Evolutionary conservation across 2,888 invertebrate species (phyloP).

Genomic region (Callosobruchus maculatus): DNA sequence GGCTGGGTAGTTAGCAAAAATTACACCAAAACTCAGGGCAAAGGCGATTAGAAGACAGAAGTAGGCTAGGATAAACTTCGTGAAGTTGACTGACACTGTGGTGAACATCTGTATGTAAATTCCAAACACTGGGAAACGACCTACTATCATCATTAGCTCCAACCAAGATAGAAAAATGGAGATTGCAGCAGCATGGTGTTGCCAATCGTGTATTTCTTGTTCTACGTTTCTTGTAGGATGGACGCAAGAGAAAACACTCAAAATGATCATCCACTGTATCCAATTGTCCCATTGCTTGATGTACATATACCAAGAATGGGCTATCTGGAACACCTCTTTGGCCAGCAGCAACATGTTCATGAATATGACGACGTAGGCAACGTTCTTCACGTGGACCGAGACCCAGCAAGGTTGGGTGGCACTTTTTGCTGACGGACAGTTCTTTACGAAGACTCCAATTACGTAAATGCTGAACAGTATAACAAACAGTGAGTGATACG

Average conservation of each 20-base stretch:
- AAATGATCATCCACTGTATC: conserved; percentile 74
- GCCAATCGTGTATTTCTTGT: conserved; percentile 57
- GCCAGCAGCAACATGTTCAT: conserved; percentile 62
- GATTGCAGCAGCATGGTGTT: conserved; percentile 75
- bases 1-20: conserved; percentile 73
- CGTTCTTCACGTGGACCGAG: conserved; percentile 26
- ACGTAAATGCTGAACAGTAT: conserved; percentile 71
- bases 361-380: conserved; percentile 60
- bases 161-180: conserved; percentile 79
- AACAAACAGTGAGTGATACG: conserved; percentile 75
- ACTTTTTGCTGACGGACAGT: conserved; percentile 39
- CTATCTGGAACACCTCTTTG: conserved; percentile 78
- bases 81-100: conserved; percentile 77
- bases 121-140: conserved; percentile 81
- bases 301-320: conserved; percentile 67
- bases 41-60: conserved; percentile 78
- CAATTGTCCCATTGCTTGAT: conserved; percentile 81
- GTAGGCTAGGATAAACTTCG: conserved; percentile 76
- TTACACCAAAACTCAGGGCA: conserved; percentile 74
- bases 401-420: conserved; percentile 30
- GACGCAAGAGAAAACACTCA: conserved; percentile 67
- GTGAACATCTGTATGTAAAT: conserved; percentile 87
- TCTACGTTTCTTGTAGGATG: conserved; percentile 44
- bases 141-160: conserved; percentile 81
- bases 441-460: conserved; percentile 58